phyloP scores from a whole-genome alignment of 1,140 invertebrate genomes.

The Caerostris darwini region DNA sequence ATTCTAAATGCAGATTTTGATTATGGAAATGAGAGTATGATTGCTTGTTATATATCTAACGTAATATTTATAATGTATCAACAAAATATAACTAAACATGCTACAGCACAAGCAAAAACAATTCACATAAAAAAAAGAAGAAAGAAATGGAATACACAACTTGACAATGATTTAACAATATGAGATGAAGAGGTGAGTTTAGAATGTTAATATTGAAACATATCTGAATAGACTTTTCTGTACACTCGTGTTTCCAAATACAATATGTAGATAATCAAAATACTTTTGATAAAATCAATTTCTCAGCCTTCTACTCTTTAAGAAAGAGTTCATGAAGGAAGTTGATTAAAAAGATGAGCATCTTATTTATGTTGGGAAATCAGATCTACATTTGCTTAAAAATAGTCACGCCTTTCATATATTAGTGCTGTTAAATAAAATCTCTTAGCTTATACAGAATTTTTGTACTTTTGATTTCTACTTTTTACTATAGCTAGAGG shows the following conservation, averaged over 20 bases:
- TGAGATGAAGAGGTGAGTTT: conserved; percentile 59
- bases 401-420: conserved; percentile 48
- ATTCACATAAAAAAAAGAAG: neutral
- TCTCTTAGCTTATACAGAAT: conserved; percentile 24
- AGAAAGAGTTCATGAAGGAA: conserved; percentile 15
- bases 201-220: conserved; percentile 47
- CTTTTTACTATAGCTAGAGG: neutral
- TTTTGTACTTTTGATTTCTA: conserved; percentile 47
- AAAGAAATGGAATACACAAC: conserved; percentile 35
- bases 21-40: conserved; percentile 31
- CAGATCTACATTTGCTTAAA: conserved; percentile 67
- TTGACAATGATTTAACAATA: conserved; percentile 61
- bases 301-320: conserved; percentile 19
- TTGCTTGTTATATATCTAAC: neutral
- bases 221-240: conserved; percentile 55
- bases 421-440: conserved; percentile 56
- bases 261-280: conserved; percentile 58
- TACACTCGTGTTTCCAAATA: conserved; percentile 57
- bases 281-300: conserved; percentile 63
- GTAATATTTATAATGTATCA: neutral
- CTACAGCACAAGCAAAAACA: conserved; percentile 8
- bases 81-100: conserved; percentile 34
- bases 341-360: conserved; percentile 52
- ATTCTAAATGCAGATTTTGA: conserved; percentile 62
- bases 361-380: conserved; percentile 59